Evolutionary conservation across 2,113 vertebrate species (phyloP), one percentile per base, ranked within the genome.

Genomic region (Dipodomys ordii): DNA sequence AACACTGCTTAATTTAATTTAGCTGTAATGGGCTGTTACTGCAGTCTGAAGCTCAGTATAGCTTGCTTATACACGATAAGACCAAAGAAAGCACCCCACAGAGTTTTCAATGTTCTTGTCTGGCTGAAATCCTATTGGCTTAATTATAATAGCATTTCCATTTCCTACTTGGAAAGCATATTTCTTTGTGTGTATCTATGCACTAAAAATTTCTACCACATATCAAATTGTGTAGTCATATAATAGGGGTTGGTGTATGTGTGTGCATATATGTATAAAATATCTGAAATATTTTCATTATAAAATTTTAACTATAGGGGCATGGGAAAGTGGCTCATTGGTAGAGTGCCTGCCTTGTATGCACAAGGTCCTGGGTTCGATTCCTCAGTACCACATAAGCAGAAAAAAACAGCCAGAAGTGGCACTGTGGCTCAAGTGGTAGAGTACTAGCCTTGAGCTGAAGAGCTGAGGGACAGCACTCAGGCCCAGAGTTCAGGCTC

Each of bases 1-100:
- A 76, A 91, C 49, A 67, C 53, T 65, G 39, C 1, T 62, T 83
- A 88, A 79, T 57, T 87, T 71, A 91, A 86, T 72, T 95, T 76
- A 94, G 11, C 10, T 68, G 23, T 18, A 73, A 35, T 68, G 44
- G 13, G 44, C 35, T 80, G 49, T 71, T 72, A 19, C 18, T 77
- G 2, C 39, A 27, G 1, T 72, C 20, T 73, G 73, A 85, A 81
- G 62, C 23, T 83, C 44, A 46, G 15, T 65, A 7, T 68, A 57
- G 35, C 67, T 90, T 16, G 35, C 67, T 90, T 16, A 8, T 12
- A 71, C 27, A 53, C 32, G 11, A 7, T 60, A 83, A 92, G 67
- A 64, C 65, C 7, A 67, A 88, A 64, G 65, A 86, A 76, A 69
- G 22, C 67, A 18, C 30, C 77, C 35, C 25, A 73, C 1, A 65